Evolutionary conservation across 1,140 invertebrate genomes (phyloP).

Genomic region (Penaeus chinensis): DNA sequence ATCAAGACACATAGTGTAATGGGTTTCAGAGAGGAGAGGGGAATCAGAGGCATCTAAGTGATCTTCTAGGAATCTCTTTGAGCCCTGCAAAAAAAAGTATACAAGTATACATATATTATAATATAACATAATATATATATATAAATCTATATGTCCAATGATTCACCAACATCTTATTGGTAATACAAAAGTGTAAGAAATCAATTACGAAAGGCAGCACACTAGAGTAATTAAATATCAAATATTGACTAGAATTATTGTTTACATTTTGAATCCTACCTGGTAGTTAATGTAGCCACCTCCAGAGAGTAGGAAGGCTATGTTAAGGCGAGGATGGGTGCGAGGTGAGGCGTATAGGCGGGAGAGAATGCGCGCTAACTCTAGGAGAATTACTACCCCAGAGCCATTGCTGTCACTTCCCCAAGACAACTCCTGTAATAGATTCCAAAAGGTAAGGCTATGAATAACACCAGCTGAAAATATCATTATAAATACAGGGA

Average conservation of each 20-base stretch:
- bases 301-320: constrained; percentile 91
- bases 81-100: constrained; percentile 73
- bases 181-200: no score
- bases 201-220: no score
- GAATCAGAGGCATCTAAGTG: constrained; percentile 61
- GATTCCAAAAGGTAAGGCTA: neutral
- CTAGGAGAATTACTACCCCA: constrained; percentile 88
- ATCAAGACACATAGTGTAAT: constrained; percentile 93
- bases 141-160: no score
- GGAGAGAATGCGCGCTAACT: constrained; percentile 90
- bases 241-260: no score
- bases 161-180: no score
- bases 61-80: constrained; percentile 75
- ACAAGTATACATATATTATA: neutral
- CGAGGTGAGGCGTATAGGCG: constrained; percentile 85
- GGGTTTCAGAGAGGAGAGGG: constrained; percentile 64
- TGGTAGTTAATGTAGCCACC: constrained; percentile 93
- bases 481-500: no score
- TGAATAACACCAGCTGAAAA: no score
- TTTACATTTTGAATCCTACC: constrained; percentile 10
- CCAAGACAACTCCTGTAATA: constrained; percentile 79
- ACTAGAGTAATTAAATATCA: no score
- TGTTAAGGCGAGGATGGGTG: constrained; percentile 85
- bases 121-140: neutral
- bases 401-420: constrained; percentile 95